Conservation (phyloP, 2,113 vertebrate genomes). For the Leucoraja erinaceus region DNA sequence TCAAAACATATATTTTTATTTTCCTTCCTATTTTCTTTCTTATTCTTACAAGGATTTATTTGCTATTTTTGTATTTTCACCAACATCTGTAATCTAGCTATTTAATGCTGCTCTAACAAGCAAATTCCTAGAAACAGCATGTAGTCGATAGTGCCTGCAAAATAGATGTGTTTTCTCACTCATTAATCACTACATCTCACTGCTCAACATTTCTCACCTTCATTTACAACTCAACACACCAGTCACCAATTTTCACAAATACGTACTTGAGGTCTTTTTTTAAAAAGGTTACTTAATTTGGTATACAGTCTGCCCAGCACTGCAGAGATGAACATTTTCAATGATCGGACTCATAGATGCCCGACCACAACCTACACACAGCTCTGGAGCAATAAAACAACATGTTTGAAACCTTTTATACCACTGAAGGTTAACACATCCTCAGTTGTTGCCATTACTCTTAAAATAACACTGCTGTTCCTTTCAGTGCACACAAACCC, state of each 20-base stretch:
- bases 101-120: background rate
- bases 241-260: background rate
- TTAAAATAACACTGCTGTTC: background rate
- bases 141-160: background rate
- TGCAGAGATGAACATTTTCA: background rate
- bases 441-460: background rate
- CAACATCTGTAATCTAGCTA: background rate
- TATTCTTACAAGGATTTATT: background rate
- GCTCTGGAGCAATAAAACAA: background rate
- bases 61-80: background rate
- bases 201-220: background rate
- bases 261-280: background rate
- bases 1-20: background rate
- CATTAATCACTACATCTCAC: background rate
- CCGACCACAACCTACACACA: background rate
- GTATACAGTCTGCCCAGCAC: background rate
- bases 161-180: background rate
- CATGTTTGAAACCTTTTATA: background rate
- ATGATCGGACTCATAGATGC: background rate
- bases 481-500: background rate
- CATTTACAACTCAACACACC: background rate
- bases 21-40: background rate
- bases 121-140: background rate
- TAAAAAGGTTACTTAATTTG: background rate
- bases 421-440: background rate